Conservation (phyloP, 2,888 invertebrate species). For the Epinotia ramella region DNA sequence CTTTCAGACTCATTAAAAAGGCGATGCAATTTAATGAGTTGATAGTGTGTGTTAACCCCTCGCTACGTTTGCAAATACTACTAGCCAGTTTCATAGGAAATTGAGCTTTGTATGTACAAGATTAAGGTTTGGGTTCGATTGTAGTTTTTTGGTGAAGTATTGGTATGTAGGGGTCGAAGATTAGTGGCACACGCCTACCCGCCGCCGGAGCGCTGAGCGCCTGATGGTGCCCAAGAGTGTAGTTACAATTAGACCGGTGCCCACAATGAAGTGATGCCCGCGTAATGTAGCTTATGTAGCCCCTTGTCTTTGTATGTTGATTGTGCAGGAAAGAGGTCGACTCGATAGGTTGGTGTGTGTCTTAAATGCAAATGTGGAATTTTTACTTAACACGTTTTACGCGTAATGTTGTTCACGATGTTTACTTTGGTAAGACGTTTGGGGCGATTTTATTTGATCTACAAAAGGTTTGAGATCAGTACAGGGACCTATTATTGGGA, state of each 20-base stretch:
- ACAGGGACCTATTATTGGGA: neutral
- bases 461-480: neutral
- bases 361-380: conserved; percentile 44
- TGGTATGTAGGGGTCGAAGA: conserved; percentile 85
- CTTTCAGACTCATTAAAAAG: conserved; percentile 86
- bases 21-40: conserved; percentile 86
- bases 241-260: conserved; percentile 85
- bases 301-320: conserved; percentile 84
- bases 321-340: conserved; percentile 75
- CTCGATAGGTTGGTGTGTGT: conserved; percentile 53
- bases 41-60: conserved; percentile 85
- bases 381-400: conserved; percentile 23
- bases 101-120: conserved; percentile 56
- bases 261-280: conserved; percentile 84
- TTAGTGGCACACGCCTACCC: conserved; percentile 85
- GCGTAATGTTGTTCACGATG: neutral
- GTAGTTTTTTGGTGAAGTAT: conserved; percentile 61
- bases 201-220: conserved; percentile 82
- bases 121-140: conserved; percentile 59
- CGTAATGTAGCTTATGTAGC: conserved; percentile 72
- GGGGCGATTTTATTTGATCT: neutral
- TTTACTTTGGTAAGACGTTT: neutral
- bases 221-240: conserved; percentile 84
- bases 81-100: conserved; percentile 50
- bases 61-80: conserved; percentile 82